Conservation (phyloP, 1,140 invertebrate genomes). For the Heliothis subflexa region DNA sequence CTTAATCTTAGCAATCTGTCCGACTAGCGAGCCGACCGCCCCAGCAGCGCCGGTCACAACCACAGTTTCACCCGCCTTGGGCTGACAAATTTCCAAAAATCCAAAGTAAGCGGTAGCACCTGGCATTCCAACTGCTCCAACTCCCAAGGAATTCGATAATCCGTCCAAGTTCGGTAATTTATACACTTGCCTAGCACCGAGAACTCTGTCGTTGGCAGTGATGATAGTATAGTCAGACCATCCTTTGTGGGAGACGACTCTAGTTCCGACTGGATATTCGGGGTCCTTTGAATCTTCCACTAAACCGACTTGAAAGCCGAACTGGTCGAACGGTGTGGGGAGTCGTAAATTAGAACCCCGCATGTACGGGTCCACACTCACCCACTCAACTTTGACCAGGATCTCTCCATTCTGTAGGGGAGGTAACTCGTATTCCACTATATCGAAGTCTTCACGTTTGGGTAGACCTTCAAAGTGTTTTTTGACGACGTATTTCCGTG, state of each 20-base stretch:
- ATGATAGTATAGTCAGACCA: conserved; percentile 86
- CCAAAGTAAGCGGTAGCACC: conserved; percentile 89
- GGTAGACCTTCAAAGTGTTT: conserved; percentile 69
- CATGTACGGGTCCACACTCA: conserved; percentile 78
- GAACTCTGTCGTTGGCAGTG: conserved; percentile 47
- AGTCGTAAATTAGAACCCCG: conserved; percentile 40
- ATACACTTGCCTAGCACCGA: conserved; percentile 22
- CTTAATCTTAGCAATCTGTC: conserved; percentile 90
- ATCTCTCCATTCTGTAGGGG: conserved; percentile 68
- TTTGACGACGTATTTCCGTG: conserved; percentile 63
- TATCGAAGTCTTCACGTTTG: conserved; percentile 67
- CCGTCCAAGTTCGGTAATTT: conserved; percentile 57
- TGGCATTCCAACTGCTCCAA: conserved; percentile 77
- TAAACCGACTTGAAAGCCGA: conserved; percentile 76
- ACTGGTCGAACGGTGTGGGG: conserved; percentile 62
- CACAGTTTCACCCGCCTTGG: conserved; percentile 90
- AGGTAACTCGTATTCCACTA: conserved; percentile 66
- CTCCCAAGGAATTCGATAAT: conserved; percentile 53
- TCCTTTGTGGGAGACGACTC: conserved; percentile 86
- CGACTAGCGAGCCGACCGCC: conserved; percentile 90
- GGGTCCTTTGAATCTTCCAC: conserved; percentile 67
- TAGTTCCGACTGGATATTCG: conserved; percentile 86
- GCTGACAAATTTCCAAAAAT: conserved; percentile 87
- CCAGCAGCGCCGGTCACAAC: conserved; percentile 90
- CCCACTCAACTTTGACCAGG: conserved; percentile 74